Percentiles rank a stretch among this genome's conserved stretches.
Conservation (phyloP, 2,797 vertebrate genomes). For the Gymnocypris eckloni region DNA sequence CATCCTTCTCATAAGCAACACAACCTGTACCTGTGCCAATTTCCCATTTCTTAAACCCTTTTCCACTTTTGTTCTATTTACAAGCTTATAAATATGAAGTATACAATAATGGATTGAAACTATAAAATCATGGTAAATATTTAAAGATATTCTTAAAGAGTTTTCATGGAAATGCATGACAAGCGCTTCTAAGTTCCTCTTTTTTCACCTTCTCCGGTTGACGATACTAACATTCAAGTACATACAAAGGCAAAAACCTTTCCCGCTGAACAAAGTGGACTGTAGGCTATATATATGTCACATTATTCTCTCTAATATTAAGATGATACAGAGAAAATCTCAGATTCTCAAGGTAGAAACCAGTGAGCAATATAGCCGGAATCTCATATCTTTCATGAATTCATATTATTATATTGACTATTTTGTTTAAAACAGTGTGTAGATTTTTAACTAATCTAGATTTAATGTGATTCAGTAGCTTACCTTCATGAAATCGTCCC, state of each 20-base stretch:
- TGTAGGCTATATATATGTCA: not conserved
- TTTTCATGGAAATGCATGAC: not conserved
- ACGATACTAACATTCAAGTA: not conserved
- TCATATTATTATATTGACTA: not conserved
- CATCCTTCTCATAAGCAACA: not conserved
- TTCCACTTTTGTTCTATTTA: not conserved
- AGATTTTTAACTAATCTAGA: not conserved
- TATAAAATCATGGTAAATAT: not conserved
- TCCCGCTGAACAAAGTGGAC: not conserved
- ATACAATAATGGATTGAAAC: not conserved
- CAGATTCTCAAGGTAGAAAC: not conserved
- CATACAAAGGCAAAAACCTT: not conserved
- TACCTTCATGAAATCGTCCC: slow-evolving; percentile 30
- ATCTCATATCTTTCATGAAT: not conserved
- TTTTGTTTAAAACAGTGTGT: not conserved
- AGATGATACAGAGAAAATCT: not conserved
- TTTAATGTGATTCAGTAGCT: not conserved
- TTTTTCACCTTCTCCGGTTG: not conserved
- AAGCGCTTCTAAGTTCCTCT: not conserved
- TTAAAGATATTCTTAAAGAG: not conserved
- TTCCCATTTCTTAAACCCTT: not conserved
- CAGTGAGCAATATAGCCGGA: not conserved
- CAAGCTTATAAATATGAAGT: not conserved
- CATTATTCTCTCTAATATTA: not conserved
- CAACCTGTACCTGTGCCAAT: not conserved